Evolutionary conservation across 1,140 invertebrate species (phyloP).

Genomic region (Drosophila obscura): DNA sequence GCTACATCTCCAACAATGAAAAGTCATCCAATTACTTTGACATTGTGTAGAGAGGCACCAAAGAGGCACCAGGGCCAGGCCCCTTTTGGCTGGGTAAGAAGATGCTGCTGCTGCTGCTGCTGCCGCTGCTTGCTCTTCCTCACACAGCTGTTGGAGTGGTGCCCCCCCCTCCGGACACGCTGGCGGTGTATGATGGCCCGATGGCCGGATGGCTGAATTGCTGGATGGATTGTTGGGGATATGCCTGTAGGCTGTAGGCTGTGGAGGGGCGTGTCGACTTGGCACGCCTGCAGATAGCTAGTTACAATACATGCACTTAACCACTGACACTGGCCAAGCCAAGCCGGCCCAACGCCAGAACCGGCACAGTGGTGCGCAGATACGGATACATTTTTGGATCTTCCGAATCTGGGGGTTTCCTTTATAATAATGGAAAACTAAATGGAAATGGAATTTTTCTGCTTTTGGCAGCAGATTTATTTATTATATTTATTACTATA

Average conservation of each 20-base stretch:
- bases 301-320: constrained; percentile 68
- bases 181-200: constrained; percentile 9
- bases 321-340: constrained; percentile 40
- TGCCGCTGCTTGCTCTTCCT: constrained; percentile 30
- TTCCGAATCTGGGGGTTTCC: too few species aligned
- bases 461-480: too few species aligned
- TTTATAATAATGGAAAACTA: too few species aligned
- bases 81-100: constrained; percentile 6
- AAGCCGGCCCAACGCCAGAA: constrained; percentile 3
- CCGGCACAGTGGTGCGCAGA: not conserved
- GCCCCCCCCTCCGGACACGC: not conserved
- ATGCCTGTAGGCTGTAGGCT: too few species aligned
- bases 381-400: too few species aligned
- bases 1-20: constrained; percentile 49
- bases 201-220: constrained; percentile 30
- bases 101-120: constrained; percentile 4
- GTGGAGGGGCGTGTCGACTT: constrained; percentile 45
- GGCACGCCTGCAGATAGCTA: constrained; percentile 70
- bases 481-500: too few species aligned
- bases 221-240: constrained; percentile 9
- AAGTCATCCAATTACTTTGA: constrained; percentile 81
- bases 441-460: too few species aligned
- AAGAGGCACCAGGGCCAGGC: constrained; percentile 8
- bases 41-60: constrained; percentile 58
- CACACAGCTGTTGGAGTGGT: constrained; percentile 58